phyloP scores from a whole-genome alignment of 2,888 invertebrate species.

The Rhagonycha lutea region DNA sequence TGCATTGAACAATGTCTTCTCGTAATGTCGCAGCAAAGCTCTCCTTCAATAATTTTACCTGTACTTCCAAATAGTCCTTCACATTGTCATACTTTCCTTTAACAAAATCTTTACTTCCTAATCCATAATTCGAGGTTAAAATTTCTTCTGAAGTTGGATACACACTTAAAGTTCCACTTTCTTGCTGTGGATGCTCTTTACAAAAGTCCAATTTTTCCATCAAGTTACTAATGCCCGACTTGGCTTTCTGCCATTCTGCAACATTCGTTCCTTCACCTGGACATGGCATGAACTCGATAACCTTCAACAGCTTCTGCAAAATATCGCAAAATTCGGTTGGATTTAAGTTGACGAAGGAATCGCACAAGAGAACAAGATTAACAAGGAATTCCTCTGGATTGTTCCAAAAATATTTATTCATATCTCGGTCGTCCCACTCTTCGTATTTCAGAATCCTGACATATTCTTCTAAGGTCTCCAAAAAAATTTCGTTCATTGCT shows the following conservation, averaged over 20 bases:
- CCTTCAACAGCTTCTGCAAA: slow-evolving; percentile 41
- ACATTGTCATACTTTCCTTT: slow-evolving; percentile 66
- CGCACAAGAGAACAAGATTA: slow-evolving; percentile 38
- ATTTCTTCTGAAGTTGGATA: slow-evolving; percentile 39
- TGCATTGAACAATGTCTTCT: slow-evolving; percentile 59
- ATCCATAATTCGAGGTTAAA: slow-evolving; percentile 44
- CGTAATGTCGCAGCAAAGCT: slow-evolving; percentile 77
- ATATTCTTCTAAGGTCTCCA: slow-evolving; percentile 34
- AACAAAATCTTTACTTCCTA: slow-evolving; percentile 62
- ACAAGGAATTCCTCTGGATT: slow-evolving; percentile 38
- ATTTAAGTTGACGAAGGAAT: slow-evolving; percentile 49
- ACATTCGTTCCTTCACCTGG: slow-evolving; percentile 25
- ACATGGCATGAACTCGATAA: slow-evolving; percentile 34
- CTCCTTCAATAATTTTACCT: slow-evolving; percentile 76
- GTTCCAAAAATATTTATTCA: slow-evolving; percentile 33
- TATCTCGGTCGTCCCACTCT: slow-evolving; percentile 19
- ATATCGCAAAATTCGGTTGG: slow-evolving; percentile 44
- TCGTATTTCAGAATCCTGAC: slow-evolving; percentile 32
- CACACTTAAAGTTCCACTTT: slow-evolving; percentile 50
- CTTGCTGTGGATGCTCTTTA: slow-evolving; percentile 34
- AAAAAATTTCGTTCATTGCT: slow-evolving; percentile 31
- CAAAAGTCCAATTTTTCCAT: slow-evolving; percentile 45
- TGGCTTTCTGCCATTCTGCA: slow-evolving; percentile 42
- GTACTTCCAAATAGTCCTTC: slow-evolving; percentile 77
- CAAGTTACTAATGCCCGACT: slow-evolving; percentile 50